These are phyloP conservation scores for Alosa alosa DNA, from an alignment of 2,113 vertebrate genomes.

Conservation along the genomic window DNA sequence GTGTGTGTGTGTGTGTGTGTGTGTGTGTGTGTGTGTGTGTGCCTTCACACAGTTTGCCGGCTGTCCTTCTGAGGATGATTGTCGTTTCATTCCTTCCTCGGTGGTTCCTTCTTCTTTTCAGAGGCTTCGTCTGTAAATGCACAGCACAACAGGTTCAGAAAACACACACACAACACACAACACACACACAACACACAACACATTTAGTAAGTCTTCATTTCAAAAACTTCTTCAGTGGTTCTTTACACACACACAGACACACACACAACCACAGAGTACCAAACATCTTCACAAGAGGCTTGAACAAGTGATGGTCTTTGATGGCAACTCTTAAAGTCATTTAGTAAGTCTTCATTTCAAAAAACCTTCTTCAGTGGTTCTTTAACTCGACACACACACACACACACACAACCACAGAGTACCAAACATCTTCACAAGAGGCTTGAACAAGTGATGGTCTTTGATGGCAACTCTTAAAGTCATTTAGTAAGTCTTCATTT, in stretches of 20 bases:
- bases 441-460: neutral
- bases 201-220: too few species aligned
- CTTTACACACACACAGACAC: too few species aligned
- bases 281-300: too few species aligned
- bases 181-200: neutral
- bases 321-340: too few species aligned
- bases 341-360: too few species aligned
- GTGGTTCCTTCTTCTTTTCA: constrained; percentile 66
- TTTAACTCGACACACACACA: too few species aligned
- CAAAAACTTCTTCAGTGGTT: too few species aligned
- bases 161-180: neutral
- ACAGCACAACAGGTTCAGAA: neutral
- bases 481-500: neutral
- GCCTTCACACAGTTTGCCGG: constrained; percentile 76
- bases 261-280: too few species aligned
- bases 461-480: neutral
- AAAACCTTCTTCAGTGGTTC: too few species aligned
- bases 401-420: neutral
- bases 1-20: constrained; percentile 27
- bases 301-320: too few species aligned
- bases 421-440: neutral
- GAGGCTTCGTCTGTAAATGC: constrained; percentile 52
- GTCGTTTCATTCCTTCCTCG: constrained; percentile 62
- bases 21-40: constrained; percentile 27
- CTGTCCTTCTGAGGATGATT: constrained; percentile 71